These are phyloP conservation scores for Campoletis raptor DNA, from an alignment of 2,888 invertebrate genomes.

Conservation along the genomic window DNA sequence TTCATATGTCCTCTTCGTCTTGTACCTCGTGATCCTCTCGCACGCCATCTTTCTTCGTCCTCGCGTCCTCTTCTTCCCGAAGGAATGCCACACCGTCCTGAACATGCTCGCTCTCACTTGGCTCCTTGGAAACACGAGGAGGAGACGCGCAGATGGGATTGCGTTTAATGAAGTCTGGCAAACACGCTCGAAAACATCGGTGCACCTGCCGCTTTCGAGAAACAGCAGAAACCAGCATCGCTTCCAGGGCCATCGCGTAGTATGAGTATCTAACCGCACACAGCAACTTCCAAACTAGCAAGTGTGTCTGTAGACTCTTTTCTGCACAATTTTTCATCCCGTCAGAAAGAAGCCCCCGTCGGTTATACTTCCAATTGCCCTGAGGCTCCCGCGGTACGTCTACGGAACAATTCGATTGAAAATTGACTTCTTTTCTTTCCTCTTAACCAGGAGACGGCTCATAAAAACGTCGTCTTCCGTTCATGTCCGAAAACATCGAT, in stretches of 20 bases:
- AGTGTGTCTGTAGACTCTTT: slow-evolving; percentile 34
- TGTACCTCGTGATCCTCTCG: slow-evolving; percentile 35
- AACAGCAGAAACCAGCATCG: slow-evolving; percentile 65
- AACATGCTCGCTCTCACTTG: slow-evolving; percentile 44
- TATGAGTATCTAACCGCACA: not conserved
- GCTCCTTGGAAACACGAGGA: slow-evolving; percentile 80
- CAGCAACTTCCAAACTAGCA: not conserved
- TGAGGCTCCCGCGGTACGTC: not conserved
- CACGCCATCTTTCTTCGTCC: slow-evolving; percentile 61
- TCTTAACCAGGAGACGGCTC: not conserved
- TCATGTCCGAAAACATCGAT: not conserved
- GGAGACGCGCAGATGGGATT: slow-evolving; percentile 82
- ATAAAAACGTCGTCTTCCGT: not conserved
- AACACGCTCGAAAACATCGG: slow-evolving; percentile 55
- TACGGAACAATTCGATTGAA: not conserved
- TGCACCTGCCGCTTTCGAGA: slow-evolving; percentile 83
- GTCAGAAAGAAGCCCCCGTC: not conserved
- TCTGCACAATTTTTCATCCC: not conserved
- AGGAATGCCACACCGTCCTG: slow-evolving; percentile 57
- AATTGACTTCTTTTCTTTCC: not conserved
- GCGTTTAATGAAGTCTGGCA: slow-evolving; percentile 83
- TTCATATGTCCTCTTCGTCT: slow-evolving; percentile 45
- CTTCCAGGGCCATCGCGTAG: slow-evolving; percentile 51
- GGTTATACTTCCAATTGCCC: slow-evolving; percentile 21
- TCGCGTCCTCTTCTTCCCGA: slow-evolving; percentile 51